Evolutionary conservation across 1,140 invertebrate species (phyloP), one percentile per base, ranked within the genome.

Genomic region (Macrobrachium nipponense): DNA sequence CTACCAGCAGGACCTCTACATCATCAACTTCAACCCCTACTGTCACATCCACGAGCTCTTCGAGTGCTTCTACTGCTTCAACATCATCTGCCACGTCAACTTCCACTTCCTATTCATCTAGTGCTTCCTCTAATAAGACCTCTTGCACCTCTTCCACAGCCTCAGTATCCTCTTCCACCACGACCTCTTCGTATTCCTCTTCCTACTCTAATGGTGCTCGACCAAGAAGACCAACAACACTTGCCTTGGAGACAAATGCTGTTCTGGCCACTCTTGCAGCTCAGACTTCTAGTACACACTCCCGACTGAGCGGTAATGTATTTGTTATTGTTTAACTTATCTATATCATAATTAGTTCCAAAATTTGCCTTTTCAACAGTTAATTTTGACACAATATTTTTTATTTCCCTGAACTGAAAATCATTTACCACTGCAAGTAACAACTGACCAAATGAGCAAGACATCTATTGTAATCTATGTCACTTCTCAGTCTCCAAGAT

Each of bases 141-240:
- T 43, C 73, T 36, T 82, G 80, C 10, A 17, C 64, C 59, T 62
- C 62, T 36, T 15, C 70, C 8, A 86, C 23, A 17, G 14, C 78
- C n/a, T 17, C 43, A 51, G 51, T 51, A 51, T 51, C 51, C 51
- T 51, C 51, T 51, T 51, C 51, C 51, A 51, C 51, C 12, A 51
- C 51, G 51, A 51, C 82, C 44, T 20, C 75, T 44, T 59, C 75
- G 15, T 78, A 20, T 20, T 64, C 77, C 70, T 80, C 79, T 14
- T 77, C 60, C n/a, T 66, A 51, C 44, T 61, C 85, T 44, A 81
- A 82, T 58, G 80, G 85, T 12, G 79, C 85, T 77, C 80, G 85
- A 1, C 80, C 85, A 10, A 43, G 79, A 20, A 81, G 79, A 43
- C 79, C 85, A 11, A 81, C 85, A 20, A 77, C 85, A 6, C 61